These are phyloP conservation scores for Arothron firmamentum DNA, from an alignment of 2,113 vertebrate genomes.

Conservation along the genomic window DNA sequence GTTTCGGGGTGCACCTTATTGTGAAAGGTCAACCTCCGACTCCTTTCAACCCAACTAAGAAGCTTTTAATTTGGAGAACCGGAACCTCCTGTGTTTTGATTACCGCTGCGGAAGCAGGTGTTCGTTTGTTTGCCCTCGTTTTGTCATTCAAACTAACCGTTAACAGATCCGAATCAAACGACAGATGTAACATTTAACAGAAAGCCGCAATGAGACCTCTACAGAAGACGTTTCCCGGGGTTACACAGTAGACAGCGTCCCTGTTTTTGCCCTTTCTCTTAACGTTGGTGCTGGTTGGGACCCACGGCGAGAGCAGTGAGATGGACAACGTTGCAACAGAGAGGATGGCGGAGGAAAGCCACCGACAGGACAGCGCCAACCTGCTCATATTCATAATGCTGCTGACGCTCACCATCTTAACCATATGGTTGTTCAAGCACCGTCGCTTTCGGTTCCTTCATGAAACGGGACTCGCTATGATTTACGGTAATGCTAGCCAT, in stretches of 20 bases:
- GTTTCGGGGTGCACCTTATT: too few relatives aligned
- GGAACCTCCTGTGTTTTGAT: conserved; percentile 60
- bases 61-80: conserved; percentile 50
- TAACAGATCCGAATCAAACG: neutral
- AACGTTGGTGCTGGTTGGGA: conserved; percentile 38
- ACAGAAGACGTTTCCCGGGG: conserved; percentile 4
- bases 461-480: conserved; percentile 87
- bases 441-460: conserved; percentile 82
- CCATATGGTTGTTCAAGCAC: conserved; percentile 89
- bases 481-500: conserved; percentile 78
- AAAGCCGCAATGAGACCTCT: conserved; percentile 33
- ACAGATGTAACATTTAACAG: conserved; percentile 37
- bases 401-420: conserved; percentile 82
- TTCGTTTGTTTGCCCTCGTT: conserved; percentile 3
- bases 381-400: conserved; percentile 85
- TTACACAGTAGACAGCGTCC: conserved; percentile 12
- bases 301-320: conserved; percentile 65
- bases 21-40: neutral
- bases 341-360: conserved; percentile 84
- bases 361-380: conserved; percentile 86
- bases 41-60: neutral
- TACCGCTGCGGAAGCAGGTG: conserved; percentile 31
- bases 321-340: conserved; percentile 82
- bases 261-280: conserved; percentile 30
- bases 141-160: neutral